phyloP scores from a whole-genome alignment of 2,113 vertebrate genomes.

The Scomber colias region DNA sequence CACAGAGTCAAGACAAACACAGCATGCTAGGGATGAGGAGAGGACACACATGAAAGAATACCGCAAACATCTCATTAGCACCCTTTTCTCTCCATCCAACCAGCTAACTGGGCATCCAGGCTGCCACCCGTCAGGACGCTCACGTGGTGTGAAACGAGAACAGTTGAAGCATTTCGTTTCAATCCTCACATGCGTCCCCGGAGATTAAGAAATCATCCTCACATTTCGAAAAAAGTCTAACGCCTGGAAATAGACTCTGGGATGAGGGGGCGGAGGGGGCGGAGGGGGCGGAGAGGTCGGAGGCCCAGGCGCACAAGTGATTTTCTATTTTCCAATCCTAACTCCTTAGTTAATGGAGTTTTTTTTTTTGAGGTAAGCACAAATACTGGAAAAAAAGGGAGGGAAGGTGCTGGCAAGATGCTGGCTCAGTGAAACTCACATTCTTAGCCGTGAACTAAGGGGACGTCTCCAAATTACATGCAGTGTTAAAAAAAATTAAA shows the following conservation, averaged over 20 bases:
- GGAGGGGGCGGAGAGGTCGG: slow-evolving; percentile 44
- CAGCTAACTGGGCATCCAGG: slow-evolving; percentile 20
- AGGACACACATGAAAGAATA: slow-evolving; percentile 56
- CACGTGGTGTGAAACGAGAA: slow-evolving; percentile 3
- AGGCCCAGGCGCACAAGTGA: slow-evolving; percentile 44
- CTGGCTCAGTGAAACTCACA: slow-evolving; percentile 33
- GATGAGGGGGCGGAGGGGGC: slow-evolving; percentile 45
- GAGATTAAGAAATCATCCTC: slow-evolving; percentile 77
- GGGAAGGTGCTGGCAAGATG: neutral
- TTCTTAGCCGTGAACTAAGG: neutral
- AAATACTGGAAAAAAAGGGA: neutral
- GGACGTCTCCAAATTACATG: neutral
- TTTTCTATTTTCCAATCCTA: slow-evolving; percentile 59
- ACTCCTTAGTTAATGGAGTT: slow-evolving; percentile 57
- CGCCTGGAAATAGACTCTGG: slow-evolving; percentile 64
- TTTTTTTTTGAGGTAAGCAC: slow-evolving; percentile 41
- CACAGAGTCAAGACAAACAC: slow-evolving; percentile 34
- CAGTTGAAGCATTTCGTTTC: slow-evolving; percentile 39
- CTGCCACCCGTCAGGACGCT: slow-evolving; percentile 40
- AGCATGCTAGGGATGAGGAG: slow-evolving; percentile 48
- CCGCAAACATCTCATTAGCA: slow-evolving; percentile 61
- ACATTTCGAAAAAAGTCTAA: slow-evolving; percentile 36
- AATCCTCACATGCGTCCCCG: slow-evolving; percentile 45
- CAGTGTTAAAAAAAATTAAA: neutral
- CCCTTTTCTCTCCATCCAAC: slow-evolving; percentile 47